Base-by-base conservation (phyloP, 2,888 invertebrate species). In the Malthinus flaveolus region DNA sequence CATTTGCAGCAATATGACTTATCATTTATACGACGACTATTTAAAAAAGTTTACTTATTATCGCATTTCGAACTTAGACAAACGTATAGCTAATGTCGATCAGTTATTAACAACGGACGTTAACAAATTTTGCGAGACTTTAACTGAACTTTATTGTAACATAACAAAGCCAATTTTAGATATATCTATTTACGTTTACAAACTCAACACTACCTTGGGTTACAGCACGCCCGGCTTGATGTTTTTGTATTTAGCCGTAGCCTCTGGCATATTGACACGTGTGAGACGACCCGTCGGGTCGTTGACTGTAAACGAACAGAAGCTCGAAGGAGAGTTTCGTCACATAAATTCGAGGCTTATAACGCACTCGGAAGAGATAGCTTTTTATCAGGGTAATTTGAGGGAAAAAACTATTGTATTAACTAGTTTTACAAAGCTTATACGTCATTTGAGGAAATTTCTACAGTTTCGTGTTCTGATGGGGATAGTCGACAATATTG, bases 271-370 rank as follows among this genome's bases (percentile, higher is more conserved):
- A 61, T 80, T 98, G 56, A 97, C 97, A 0, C 88, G 91, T 71
- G 80, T 97, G 53, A 84, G 97, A 64, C 86, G 89, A 68, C 97
- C 97, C 0, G 91, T 95, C 59, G 95, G 85, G 1, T 82, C 86
- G 46, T 84, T 98, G 81, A 98, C 98, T 0, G 93, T 95, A 0
- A 87, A 87, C 61, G 98, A 99, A 77, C 98, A 98, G 78, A 93
- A 93, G 76, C 80, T 97, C n/a, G 99, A 99, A 81, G 99, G 98
- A 50, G 97, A 99, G 82, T 97, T 95, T 80, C 86, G 98, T 75
- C 97, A 95, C 74, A 95, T 97, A 32, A 96, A 99, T 79, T 94
- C 97, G 1, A 64, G 98, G 48, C 83, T 99, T 32, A 98, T 99
- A 60, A 95, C 96, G 0, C 97, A 98, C 78, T 93, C 97, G 0